Base-by-base conservation (phyloP, 2,797 vertebrate species). In the Poecilia gillii region DNA sequence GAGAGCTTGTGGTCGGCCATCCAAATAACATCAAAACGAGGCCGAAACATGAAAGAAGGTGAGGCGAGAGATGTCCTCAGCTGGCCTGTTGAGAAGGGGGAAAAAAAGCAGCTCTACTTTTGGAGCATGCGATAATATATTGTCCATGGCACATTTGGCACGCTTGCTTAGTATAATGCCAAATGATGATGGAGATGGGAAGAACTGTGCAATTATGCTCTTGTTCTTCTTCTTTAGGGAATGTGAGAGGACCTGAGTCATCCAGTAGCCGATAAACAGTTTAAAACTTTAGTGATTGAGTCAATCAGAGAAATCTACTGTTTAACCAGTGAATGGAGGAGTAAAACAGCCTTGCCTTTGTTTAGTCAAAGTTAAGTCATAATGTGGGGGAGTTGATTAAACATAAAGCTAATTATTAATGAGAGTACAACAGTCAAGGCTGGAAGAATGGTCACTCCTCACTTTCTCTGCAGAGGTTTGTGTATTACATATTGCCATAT, bases 91-190 rank as follows among this genome's bases (percentile, higher is more conserved):
- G 59, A 80, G 33, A 82, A 47, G 49, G 23, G 51, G 23, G 51
- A 20, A 39, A 73, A 64, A 47, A 73, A 81, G 66, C 76, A 76
- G 0, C 74, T 57, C 36, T 16, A 31, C 51, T 71, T 81, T 68
- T n/a, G 78, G 31, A 66, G 49, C 81, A 66, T 72, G 81, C 78
- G 76, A 79, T 57, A 12, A 41, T 74, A 80, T 59, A 73, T 84
- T 85, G 79, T 81, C 36, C 80, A 62, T 6, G 64, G 77, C 53
- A 46, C 74, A 36, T 91, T 90, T 72, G 68, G 20, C 55, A 59
- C 1, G 53, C 73, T 33, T 6, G n/a, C 81, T 81, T 80, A 70
- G 84, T 75, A 55, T 43, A 47, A 80, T 53, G 77, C 71, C 36
- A 57, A 76, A 64, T 1, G 8, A 28, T 51, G 64, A 64, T 75